Evolutionary conservation across 2,113 vertebrate genomes (phyloP).

Genomic region (Anoplopoma fimbria): DNA sequence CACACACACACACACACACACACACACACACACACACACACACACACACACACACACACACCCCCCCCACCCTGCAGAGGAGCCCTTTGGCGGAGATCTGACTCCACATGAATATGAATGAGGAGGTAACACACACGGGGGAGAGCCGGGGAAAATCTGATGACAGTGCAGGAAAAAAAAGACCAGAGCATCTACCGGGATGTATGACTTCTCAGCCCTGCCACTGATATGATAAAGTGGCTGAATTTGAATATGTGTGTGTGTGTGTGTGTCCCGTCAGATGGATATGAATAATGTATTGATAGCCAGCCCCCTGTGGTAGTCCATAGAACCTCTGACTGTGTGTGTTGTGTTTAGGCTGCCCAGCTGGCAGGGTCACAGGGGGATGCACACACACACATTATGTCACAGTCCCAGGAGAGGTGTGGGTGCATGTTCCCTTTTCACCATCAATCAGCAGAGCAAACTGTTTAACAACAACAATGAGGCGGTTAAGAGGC

Average conservation of each 20-base stretch:
- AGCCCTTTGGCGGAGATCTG: constrained; percentile 64
- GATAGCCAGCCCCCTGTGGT: constrained; percentile 65
- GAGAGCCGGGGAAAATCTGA: constrained; percentile 70
- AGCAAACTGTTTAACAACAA: constrained; percentile 83
- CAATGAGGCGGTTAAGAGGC: constrained; percentile 78
- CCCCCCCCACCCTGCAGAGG: constrained; percentile 17
- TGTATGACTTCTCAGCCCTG: constrained; percentile 72
- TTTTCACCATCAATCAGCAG: constrained; percentile 82
- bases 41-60: constrained; percentile 8
- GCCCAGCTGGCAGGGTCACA: constrained; percentile 81
- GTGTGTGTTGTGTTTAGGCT: constrained; percentile 74
- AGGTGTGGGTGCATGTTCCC: constrained; percentile 78
- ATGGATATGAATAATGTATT: constrained; percentile 82
- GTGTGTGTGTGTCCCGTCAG: constrained; percentile 65
- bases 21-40: constrained; percentile 6
- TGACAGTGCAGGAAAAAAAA: constrained; percentile 80
- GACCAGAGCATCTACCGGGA: constrained; percentile 77
- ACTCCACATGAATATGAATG: constrained; percentile 84
- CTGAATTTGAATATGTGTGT: constrained; percentile 63
- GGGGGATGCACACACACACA: constrained; percentile 75
- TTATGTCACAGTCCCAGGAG: constrained; percentile 78
- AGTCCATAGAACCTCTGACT: constrained; percentile 56
- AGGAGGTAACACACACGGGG: constrained; percentile 65
- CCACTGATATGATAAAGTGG: constrained; percentile 78
- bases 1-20: constrained; percentile 2